These are phyloP conservation scores for Anseranas semipalmata DNA, from an alignment of 2,113 vertebrate genomes.

Conservation along the genomic window DNA sequence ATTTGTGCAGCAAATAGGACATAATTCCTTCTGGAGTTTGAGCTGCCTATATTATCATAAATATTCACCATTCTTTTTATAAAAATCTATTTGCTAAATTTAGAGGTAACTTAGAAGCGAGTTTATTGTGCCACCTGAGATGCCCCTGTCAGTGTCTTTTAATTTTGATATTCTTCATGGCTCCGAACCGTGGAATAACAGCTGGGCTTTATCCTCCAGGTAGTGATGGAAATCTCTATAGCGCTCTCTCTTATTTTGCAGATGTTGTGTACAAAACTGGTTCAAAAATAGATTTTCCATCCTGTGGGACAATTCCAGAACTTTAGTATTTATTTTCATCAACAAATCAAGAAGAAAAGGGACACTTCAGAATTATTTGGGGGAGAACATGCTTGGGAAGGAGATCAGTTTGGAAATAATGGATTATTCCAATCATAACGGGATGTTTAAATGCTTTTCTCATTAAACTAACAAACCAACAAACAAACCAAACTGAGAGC, in stretches of 20 bases:
- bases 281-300: conserved; percentile 5
- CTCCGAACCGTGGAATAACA: not conserved
- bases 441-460: not conserved
- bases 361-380: not conserved
- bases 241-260: not conserved
- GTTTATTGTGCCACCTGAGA: not conserved
- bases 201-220: not conserved
- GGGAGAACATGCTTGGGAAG: not conserved
- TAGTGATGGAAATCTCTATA: not conserved
- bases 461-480: not conserved
- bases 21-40: not conserved
- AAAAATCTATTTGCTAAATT: not conserved
- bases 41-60: not conserved
- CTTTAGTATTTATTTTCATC: not conserved
- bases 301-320: not conserved
- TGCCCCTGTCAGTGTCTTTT: not conserved
- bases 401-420: not conserved
- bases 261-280: not conserved
- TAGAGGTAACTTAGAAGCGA: not conserved
- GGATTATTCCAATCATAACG: not conserved
- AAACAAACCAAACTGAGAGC: not conserved
- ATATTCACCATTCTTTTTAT: not conserved
- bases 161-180: not conserved
- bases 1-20: not conserved
- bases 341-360: not conserved